phyloP scores from a whole-genome alignment of 2,888 invertebrate genomes.

The Hofmannophila pseudospretella region DNA sequence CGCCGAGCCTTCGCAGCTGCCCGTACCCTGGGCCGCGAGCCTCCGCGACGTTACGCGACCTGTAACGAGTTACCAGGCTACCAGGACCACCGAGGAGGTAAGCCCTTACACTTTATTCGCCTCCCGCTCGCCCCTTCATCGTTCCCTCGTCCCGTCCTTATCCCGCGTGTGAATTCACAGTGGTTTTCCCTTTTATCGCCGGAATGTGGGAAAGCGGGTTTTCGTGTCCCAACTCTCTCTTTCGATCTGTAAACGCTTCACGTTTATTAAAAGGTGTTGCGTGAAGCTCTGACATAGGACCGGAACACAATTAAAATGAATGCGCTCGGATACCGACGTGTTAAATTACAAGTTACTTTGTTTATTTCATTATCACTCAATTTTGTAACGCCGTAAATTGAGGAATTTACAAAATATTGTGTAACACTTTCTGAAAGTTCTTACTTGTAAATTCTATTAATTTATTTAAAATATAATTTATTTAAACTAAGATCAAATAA shows the following conservation, averaged over 20 bases:
- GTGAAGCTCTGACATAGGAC: slow-evolving; percentile 8
- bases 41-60: slow-evolving; percentile 59
- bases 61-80: slow-evolving; percentile 73
- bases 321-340: not conserved
- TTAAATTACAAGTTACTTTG: not conserved
- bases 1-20: slow-evolving; percentile 54
- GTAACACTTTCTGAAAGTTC: too few species aligned
- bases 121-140: slow-evolving; percentile 41
- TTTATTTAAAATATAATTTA: too few species aligned
- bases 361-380: too few species aligned
- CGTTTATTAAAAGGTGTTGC: slow-evolving; percentile 39
- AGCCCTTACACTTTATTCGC: slow-evolving; percentile 58
- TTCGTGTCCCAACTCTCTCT: slow-evolving; percentile 72
- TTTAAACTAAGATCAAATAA: too few species aligned
- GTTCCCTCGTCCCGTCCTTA: slow-evolving; percentile 40
- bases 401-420: too few species aligned
- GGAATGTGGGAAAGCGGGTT: slow-evolving; percentile 75
- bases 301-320: slow-evolving; percentile 7
- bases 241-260: slow-evolving; percentile 63
- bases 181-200: slow-evolving; percentile 71
- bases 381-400: too few species aligned
- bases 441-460: too few species aligned
- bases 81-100: slow-evolving; percentile 59
- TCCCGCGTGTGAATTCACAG: slow-evolving; percentile 39
- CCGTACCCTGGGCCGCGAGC: slow-evolving; percentile 49